Evolutionary conservation across 2,113 vertebrate species (phyloP).

Genomic region (Oxyura jamaicensis): DNA sequence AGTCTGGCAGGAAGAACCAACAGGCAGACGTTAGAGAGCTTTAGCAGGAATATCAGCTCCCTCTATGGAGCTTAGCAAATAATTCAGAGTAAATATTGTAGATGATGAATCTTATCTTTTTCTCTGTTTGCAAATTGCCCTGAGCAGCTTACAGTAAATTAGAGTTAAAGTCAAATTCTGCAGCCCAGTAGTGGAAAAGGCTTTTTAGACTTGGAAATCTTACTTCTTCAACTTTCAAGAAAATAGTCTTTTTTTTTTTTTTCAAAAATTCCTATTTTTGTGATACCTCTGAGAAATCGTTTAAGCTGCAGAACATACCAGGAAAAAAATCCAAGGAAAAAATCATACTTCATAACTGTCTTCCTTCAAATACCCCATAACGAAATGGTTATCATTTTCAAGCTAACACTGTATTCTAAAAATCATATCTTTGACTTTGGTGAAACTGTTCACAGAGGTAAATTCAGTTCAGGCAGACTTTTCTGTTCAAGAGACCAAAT

Average conservation of each 20-base stretch:
- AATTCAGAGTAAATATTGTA: background rate
- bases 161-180: background rate
- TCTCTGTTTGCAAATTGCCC: background rate
- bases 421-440: background rate
- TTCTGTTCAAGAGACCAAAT: background rate
- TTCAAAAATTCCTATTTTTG: background rate
- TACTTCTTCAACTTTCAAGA: background rate
- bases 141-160: background rate
- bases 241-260: background rate
- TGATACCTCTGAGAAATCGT: background rate
- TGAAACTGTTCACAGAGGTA: background rate
- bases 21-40: background rate
- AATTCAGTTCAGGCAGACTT: too few species aligned
- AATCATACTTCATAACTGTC: background rate
- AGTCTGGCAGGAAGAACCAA: background rate
- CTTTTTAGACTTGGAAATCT: background rate
- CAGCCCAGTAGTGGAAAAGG: background rate
- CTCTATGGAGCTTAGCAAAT: constrained; percentile 2
- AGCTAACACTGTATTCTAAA: background rate
- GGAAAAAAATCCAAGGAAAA: background rate
- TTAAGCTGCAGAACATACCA: background rate
- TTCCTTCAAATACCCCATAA: background rate
- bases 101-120: background rate
- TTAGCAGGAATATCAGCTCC: constrained; percentile 19
- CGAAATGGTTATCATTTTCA: background rate